Base-by-base conservation (phyloP, 2,888 invertebrate species). In the Julus scandinavius region DNA sequence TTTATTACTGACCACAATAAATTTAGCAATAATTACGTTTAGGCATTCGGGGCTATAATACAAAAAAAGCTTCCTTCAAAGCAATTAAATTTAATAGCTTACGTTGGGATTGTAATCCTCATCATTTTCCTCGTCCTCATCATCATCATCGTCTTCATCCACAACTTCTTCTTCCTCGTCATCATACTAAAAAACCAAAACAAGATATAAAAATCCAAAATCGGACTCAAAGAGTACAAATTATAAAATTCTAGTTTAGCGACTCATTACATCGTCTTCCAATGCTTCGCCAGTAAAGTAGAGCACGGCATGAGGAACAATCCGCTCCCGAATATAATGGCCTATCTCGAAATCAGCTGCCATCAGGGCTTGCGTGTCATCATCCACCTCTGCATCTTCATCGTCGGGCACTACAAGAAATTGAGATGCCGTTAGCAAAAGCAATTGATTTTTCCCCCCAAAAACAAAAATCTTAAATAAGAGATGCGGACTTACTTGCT, bases 271-370 rank as follows among this genome's bases (percentile, higher is more conserved):
- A 11, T 89, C 89, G 45, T 89, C 89, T 0, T 89, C 89, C 85
- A 89, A 54, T 15, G 89, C 89, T 80, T 96, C 96, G 91, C 99
- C 99, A 89, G 99, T 99, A 93, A 96, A 99, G 92, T 97, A 98
- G 87, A 99, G 95, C 88, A 99, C 97, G 89, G 99, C 99, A 92
- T 97, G 95, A n/a, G 99, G 98, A 90, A 99, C 96, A 90, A 99
- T 96, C 90, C 98, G 95, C 93, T 99, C 99, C 91, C 98, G 95
- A 92, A 99, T 96, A 93, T 98, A 98, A 93, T 99, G 99, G 3
- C 99, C 99, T 92, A 99, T 97, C 94, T 99, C 99, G 93, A 98
- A 99, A 93, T 99, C 99, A 88, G 96, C 96, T 13, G 97, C 97
- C 90, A 99, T 93, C 90, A 98, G 93, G 90, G 95, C 95, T 93